These are phyloP conservation scores for Pomacea maculata DNA, from an alignment of 1,140 invertebrate species.

Conservation along the genomic window DNA sequence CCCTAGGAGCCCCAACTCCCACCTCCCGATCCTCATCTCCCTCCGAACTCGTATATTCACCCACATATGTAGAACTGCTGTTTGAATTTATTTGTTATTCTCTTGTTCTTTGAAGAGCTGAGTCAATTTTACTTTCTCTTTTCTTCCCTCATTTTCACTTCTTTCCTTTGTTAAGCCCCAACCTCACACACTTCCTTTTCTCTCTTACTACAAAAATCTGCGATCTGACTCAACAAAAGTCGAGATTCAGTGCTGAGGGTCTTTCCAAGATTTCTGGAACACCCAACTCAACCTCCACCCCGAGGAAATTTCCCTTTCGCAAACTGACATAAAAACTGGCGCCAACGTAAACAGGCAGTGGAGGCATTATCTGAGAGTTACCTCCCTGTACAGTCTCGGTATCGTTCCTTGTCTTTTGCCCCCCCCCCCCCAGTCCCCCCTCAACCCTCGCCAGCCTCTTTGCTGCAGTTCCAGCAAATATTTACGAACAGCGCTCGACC, in stretches of 20 bases:
- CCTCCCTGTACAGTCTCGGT: too few species aligned
- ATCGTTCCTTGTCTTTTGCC: not conserved
- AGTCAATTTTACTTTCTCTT: not conserved
- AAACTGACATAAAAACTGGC: too few species aligned
- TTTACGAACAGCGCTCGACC: slow-evolving; percentile 9
- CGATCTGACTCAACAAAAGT: not conserved
- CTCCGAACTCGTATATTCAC: too few species aligned
- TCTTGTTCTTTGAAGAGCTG: not conserved
- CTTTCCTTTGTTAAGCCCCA: not conserved
- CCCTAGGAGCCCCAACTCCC: too few species aligned
- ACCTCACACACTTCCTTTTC: slow-evolving; percentile 1
- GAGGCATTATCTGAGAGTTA: too few species aligned
- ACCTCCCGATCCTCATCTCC: too few species aligned
- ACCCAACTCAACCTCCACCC: too few species aligned
- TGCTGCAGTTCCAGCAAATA: not conserved
- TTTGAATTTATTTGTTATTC: not conserved
- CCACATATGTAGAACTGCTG: not conserved
- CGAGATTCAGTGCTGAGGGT: not conserved
- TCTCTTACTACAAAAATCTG: not conserved
- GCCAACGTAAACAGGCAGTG: too few species aligned
- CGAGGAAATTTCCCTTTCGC: too few species aligned
- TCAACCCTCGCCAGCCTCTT: not conserved
- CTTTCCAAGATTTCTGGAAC: not conserved
- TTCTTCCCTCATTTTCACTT: not conserved
- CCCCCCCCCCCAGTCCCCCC: not conserved